phyloP scores from a whole-genome alignment of 2,113 vertebrate genomes.

The Hypomesus transpacificus region DNA sequence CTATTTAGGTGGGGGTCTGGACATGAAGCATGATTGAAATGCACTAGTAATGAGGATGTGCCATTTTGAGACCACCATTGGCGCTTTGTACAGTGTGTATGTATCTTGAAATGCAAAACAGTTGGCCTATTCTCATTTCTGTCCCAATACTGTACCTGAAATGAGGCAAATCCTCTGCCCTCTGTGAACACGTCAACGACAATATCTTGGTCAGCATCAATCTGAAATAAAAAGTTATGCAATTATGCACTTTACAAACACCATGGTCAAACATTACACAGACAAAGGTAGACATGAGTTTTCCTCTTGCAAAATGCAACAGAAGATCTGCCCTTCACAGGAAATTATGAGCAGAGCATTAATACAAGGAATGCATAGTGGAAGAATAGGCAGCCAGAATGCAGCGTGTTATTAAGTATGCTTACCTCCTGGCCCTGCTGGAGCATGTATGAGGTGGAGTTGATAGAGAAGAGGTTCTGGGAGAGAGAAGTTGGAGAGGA shows the following conservation, averaged over 20 bases:
- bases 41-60: too few relatives aligned
- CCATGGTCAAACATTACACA: too few relatives aligned
- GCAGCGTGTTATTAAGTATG: background rate
- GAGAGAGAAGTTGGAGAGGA: background rate
- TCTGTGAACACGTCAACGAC: slow-evolving; percentile 67
- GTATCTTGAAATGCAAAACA: too few relatives aligned
- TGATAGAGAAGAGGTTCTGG: slow-evolving; percentile 64
- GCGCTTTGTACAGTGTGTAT: too few relatives aligned
- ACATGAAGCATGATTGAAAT: too few relatives aligned
- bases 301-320: too few relatives aligned
- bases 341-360: background rate
- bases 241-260: too few relatives aligned
- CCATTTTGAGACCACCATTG: too few relatives aligned
- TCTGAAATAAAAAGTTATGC: slow-evolving; percentile 59
- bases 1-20: too few relatives aligned
- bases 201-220: slow-evolving; percentile 60
- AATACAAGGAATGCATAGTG: background rate
- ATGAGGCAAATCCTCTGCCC: slow-evolving; percentile 81
- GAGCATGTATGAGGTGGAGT: slow-evolving; percentile 65
- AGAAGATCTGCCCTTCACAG: too few relatives aligned
- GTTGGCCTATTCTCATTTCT: too few relatives aligned
- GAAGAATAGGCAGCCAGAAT: background rate
- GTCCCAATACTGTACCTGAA: slow-evolving; percentile 75
- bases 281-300: too few relatives aligned
- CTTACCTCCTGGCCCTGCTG: slow-evolving; percentile 76